These are phyloP conservation scores for Drosophila mayaguana DNA, from an alignment of 2,888 invertebrate genomes.

Conservation along the genomic window DNA sequence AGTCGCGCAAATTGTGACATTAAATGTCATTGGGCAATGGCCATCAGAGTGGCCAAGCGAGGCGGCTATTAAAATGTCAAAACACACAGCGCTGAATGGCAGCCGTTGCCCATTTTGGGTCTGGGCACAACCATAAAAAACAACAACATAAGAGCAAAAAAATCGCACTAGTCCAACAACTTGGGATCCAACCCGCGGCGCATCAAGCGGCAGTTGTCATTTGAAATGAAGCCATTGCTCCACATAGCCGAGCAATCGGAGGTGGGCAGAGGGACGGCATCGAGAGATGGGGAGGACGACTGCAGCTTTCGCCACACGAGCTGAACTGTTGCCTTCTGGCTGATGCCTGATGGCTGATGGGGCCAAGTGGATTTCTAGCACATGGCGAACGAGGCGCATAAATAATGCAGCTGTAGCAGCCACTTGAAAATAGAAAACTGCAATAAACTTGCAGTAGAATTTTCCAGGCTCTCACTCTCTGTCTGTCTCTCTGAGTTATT, in stretches of 20 bases:
- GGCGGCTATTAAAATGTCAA: slow-evolving; percentile 75
- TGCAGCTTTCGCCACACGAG: slow-evolving; percentile 64
- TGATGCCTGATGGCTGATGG: slow-evolving; percentile 32
- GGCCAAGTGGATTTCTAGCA: slow-evolving; percentile 72
- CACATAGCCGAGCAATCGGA: slow-evolving; percentile 46
- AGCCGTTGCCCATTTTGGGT: slow-evolving; percentile 64
- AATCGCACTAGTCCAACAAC: slow-evolving; percentile 41
- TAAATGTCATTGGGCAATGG: slow-evolving; percentile 62
- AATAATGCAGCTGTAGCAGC: slow-evolving; percentile 67
- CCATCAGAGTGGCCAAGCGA: slow-evolving; percentile 62
- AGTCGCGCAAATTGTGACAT: slow-evolving; percentile 71
- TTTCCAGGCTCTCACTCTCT: neutral
- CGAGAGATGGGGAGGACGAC: neutral
- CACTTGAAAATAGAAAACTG: slow-evolving; percentile 68
- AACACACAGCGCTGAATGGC: slow-evolving; percentile 54
- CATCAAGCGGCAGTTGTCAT: slow-evolving; percentile 73
- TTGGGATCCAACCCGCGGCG: slow-evolving; percentile 65
- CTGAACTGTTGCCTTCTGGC: slow-evolving; percentile 42
- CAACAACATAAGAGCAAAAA: slow-evolving; percentile 13
- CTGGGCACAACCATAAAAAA: slow-evolving; percentile 53
- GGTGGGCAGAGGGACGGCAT: neutral
- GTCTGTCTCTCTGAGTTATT: neutral
- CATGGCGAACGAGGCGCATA: slow-evolving; percentile 71
- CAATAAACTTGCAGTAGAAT: slow-evolving; percentile 62
- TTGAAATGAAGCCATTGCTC: slow-evolving; percentile 77